Evolutionary conservation across 1,140 invertebrate species (phyloP), one percentile per base, ranked within the genome.

Genomic region (Atta texana): DNA sequence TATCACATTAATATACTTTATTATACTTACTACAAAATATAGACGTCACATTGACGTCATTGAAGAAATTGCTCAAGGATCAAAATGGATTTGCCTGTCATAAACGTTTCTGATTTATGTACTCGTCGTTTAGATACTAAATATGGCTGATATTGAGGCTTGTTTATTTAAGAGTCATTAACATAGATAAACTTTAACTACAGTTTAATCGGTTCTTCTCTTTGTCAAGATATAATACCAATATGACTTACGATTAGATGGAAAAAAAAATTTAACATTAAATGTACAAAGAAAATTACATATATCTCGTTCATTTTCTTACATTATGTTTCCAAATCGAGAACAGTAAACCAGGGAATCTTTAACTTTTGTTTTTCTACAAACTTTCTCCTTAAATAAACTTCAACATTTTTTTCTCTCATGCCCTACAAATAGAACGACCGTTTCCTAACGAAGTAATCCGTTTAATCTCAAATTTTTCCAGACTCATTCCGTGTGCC

Each of bases 21-120:
- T 76, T 76, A 61, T 14, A 24, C 21, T 76, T 61, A 76, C 16
- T 24, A 21, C 16, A 34, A 76, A 61, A 76, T 76, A 14, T 76
- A 76, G 55, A 44, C 21, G 34, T 44, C 34, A 61, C 34, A 76
- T 76, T 76, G 72, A 76, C 72, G 72, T 76, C 72, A 76, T 39
- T 76, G 53, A 59, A 59, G 53, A 55, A 59, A 76, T 76, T 76
- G 72, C 53, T 76, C 31, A 76, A 76, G 53, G 53, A 59, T 75
- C 31, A 59, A 59, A 76, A 76, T 24, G 31, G 72, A 76, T 76
- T 76, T 76, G 14, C 72, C 31, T 55, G 31, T 59, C 31, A 76
- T 59, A 76, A 59, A 59, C 72, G 53, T 76, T 76, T 39, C 74
- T 61, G 55, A 76, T 76, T 76, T 61, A 76, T 76, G 72, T 76